phyloP scores from a whole-genome alignment of 2,888 invertebrate genomes.

The Pyrocoelia pectoralis region DNA sequence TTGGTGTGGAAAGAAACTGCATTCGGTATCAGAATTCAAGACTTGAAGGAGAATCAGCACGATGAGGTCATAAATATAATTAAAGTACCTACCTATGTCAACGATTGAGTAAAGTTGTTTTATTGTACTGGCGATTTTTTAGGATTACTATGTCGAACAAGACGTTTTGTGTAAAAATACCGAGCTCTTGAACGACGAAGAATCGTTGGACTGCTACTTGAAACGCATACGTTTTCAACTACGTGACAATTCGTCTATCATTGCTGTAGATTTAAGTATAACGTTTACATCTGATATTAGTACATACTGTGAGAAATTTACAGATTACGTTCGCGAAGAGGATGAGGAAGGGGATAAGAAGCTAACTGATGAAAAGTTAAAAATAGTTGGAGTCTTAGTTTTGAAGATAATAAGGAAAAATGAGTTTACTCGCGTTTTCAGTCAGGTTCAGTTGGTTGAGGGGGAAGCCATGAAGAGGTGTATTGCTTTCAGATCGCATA shows the following conservation, averaged over 20 bases:
- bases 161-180: slow-evolving; percentile 53
- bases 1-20: slow-evolving; percentile 50
- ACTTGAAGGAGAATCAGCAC: slow-evolving; percentile 46
- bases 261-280: slow-evolving; percentile 48
- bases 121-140: slow-evolving; percentile 25
- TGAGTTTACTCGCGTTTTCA: slow-evolving; percentile 53
- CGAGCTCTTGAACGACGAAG: slow-evolving; percentile 48
- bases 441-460: slow-evolving; percentile 48
- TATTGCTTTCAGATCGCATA: slow-evolving; percentile 45
- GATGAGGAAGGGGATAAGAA: slow-evolving; percentile 1
- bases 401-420: slow-evolving; percentile 49
- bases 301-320: not conserved
- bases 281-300: no score
- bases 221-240: slow-evolving; percentile 46
- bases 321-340: not conserved
- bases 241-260: slow-evolving; percentile 52
- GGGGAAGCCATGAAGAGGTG: slow-evolving; percentile 53
- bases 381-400: slow-evolving; percentile 52
- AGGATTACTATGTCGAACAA: slow-evolving; percentile 46
- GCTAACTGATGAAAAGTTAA: slow-evolving; percentile 3
- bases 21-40: slow-evolving; percentile 51
- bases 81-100: not conserved
- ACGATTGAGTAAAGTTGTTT: not conserved
- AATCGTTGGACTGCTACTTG: slow-evolving; percentile 48
- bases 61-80: not conserved